phyloP scores from a whole-genome alignment of 2,888 invertebrate species.

The Pheosia tremula region DNA sequence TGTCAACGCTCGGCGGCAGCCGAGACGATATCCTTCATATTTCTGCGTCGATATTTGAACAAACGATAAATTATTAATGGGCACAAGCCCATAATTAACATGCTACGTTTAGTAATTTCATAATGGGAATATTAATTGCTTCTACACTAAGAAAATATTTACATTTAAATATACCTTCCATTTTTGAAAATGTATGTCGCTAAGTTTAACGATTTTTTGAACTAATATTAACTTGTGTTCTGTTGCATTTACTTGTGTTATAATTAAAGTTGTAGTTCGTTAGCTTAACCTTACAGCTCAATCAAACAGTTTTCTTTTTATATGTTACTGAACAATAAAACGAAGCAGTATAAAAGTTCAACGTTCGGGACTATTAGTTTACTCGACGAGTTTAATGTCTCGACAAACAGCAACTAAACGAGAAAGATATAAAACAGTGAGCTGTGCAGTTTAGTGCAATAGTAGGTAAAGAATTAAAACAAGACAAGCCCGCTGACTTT shows the following conservation, averaged over 20 bases:
- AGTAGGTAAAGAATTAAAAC: background rate
- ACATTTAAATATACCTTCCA: background rate
- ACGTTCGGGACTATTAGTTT: slow-evolving; percentile 1
- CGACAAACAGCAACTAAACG: slow-evolving; percentile 3
- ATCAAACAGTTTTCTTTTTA: background rate
- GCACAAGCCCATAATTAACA: slow-evolving; percentile 17
- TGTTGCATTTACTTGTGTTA: too few relatives aligned
- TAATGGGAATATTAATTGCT: background rate
- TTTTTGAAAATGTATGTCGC: background rate
- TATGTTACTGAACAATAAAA: background rate
- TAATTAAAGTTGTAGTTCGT: too few relatives aligned
- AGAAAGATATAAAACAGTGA: background rate
- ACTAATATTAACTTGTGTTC: too few relatives aligned
- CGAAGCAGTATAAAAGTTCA: slow-evolving; percentile 1
- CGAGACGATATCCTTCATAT: slow-evolving; percentile 21
- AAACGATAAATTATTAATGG: slow-evolving; percentile 18
- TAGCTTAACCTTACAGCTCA: background rate
- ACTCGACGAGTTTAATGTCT: slow-evolving; percentile 3
- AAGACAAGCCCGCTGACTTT: too few relatives aligned
- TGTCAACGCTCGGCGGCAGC: slow-evolving; percentile 33
- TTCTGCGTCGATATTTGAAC: slow-evolving; percentile 12
- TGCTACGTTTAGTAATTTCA: slow-evolving; percentile 16
- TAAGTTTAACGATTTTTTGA: too few relatives aligned
- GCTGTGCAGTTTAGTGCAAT: background rate
- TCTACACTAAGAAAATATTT: too few relatives aligned